Conservation (phyloP, 2,888 invertebrate species). For the Drosophila sordidula region DNA sequence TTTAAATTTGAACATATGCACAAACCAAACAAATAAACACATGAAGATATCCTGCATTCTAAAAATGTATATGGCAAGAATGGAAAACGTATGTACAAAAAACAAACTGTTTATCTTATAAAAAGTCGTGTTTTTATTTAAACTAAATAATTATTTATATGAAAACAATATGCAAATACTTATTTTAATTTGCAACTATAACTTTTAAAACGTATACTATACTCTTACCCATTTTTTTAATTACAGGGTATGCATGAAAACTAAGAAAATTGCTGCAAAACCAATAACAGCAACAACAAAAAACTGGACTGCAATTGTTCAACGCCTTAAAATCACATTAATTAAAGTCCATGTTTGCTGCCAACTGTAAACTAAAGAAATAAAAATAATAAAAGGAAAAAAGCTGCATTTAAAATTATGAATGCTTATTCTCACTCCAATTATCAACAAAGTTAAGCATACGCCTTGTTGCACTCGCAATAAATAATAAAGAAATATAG, state of each 20-base stretch:
- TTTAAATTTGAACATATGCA: background rate
- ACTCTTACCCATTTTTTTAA: background rate
- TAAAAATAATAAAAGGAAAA: constrained; percentile 18
- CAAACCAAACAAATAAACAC: background rate
- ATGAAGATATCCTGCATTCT: background rate
- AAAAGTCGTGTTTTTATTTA: too few relatives aligned
- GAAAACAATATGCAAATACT: background rate
- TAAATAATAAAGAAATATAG: constrained; percentile 62
- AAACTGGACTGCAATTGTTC: constrained; percentile 41
- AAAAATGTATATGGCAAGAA: too few relatives aligned
- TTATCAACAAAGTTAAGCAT: constrained; percentile 79
- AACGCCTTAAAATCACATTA: constrained; percentile 60
- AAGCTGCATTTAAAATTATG: constrained; percentile 59
- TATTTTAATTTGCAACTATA: background rate
- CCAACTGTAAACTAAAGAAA: constrained; percentile 11
- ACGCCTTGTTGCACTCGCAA: constrained; percentile 75
- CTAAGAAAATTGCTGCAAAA: constrained; percentile 4
- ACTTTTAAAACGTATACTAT: too few relatives aligned
- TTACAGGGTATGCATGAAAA: constrained; percentile 6
- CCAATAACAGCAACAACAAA: background rate
- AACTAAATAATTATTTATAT: too few relatives aligned
- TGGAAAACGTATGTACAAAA: too few relatives aligned
- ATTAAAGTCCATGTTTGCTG: constrained; percentile 65
- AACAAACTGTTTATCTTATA: too few relatives aligned
- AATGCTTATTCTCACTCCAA: constrained; percentile 78